phyloP scores from a whole-genome alignment of 2,797 vertebrate species.

The Hephaestus fuliginosus region DNA sequence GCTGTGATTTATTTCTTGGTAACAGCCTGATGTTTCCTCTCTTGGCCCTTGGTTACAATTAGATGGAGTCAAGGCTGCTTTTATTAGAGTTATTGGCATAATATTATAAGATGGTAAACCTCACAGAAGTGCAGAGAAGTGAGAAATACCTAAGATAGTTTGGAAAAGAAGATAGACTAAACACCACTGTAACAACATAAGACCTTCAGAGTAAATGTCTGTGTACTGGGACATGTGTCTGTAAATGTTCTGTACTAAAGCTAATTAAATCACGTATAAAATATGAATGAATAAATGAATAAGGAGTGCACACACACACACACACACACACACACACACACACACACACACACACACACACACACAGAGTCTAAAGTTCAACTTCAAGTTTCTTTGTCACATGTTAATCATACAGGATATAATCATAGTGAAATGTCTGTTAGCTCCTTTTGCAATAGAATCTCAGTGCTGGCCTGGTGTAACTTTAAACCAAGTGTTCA shows the following conservation, averaged over 20 bases:
- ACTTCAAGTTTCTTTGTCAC: too few species aligned
- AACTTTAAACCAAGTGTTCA: too few species aligned
- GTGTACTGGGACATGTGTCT: too few species aligned
- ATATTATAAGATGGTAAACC: background rate
- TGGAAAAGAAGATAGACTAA: background rate
- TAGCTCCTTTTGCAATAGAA: too few species aligned
- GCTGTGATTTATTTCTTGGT: conserved; percentile 30
- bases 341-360: conserved; percentile 2
- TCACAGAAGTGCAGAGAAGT: conserved; percentile 2
- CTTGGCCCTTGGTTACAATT: background rate
- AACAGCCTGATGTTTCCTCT: conserved; percentile 24
- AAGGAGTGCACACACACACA: background rate
- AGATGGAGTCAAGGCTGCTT: background rate
- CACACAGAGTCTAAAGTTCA: background rate
- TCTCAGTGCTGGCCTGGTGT: too few species aligned
- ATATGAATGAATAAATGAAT: background rate
- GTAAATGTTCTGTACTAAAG: too few species aligned
- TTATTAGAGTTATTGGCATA: background rate
- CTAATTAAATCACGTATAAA: background rate
- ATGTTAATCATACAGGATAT: too few species aligned
- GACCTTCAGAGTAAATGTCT: too few species aligned
- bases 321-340: conserved; percentile 6
- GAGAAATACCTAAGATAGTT: background rate
- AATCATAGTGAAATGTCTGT: too few species aligned
- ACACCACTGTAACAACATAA: too few species aligned